These are phyloP conservation scores for Pachypeltis micranthus DNA, from an alignment of 1,140 invertebrate genomes.

Conservation along the genomic window DNA sequence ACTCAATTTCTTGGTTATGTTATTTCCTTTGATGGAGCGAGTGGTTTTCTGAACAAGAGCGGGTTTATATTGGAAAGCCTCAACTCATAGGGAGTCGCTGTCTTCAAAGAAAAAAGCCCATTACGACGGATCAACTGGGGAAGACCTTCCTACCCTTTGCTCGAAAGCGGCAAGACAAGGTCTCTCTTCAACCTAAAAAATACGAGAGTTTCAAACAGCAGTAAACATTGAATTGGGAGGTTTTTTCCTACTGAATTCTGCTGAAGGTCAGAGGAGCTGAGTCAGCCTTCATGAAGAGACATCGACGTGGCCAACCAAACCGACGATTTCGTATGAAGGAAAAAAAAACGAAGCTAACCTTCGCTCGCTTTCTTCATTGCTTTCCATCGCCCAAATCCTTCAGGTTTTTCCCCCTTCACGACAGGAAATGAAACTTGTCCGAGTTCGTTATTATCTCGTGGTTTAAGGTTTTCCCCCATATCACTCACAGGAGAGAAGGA, in stretches of 20 bases:
- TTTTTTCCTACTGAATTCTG: no score
- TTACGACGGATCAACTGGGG: constrained; percentile 1
- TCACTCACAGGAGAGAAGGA: background rate
- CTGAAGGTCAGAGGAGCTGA: constrained; percentile 4
- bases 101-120: constrained; percentile 2
- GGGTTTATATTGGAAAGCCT: background rate
- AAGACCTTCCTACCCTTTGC: no score
- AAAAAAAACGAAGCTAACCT: background rate
- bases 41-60: background rate
- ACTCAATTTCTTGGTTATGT: no score
- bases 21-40: background rate
- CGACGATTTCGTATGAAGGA: background rate
- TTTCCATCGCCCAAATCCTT: background rate
- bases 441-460: constrained; percentile 2
- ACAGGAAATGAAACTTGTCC: constrained; percentile 3
- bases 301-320: background rate
- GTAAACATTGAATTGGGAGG: constrained; percentile 5
- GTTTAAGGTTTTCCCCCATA: background rate
- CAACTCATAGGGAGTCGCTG: background rate
- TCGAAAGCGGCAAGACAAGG: background rate
- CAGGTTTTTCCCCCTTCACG: background rate
- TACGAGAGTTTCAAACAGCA: constrained; percentile 9
- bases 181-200: background rate
- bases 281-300: background rate
- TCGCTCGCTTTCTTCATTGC: background rate